These are phyloP conservation scores for Nesogale talazaci DNA, from an alignment of 2,113 vertebrate species.

Conservation along the genomic window DNA sequence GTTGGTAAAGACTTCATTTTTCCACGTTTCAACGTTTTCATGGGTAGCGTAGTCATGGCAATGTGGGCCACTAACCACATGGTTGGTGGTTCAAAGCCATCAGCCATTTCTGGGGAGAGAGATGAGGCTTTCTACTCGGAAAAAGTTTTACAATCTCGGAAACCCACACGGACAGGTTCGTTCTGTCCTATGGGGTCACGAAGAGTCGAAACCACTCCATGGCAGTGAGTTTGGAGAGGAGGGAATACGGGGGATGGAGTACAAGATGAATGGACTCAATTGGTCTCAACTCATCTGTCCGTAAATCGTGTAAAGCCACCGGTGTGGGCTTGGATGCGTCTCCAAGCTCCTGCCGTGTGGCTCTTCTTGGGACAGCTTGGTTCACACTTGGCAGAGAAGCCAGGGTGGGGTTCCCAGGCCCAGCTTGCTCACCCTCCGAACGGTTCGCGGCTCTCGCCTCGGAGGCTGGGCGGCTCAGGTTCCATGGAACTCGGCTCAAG, in stretches of 20 bases:
- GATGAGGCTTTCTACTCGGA: too few relatives aligned
- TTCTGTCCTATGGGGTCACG: too few relatives aligned
- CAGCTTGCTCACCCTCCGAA: constrained; percentile 52
- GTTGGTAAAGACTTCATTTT: constrained; percentile 37
- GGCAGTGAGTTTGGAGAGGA: background rate
- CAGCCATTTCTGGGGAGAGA: too few relatives aligned
- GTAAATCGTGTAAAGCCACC: background rate
- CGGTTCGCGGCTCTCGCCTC: constrained; percentile 52
- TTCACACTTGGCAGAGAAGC: background rate
- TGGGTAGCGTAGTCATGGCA: background rate
- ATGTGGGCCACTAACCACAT: too few relatives aligned
- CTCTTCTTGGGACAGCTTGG: constrained; percentile 28
- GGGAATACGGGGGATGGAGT: background rate
- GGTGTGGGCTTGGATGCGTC: background rate
- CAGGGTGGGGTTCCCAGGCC: constrained; percentile 62
- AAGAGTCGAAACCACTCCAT: too few relatives aligned
- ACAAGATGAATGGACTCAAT: background rate
- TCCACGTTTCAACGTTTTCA: constrained; percentile 45
- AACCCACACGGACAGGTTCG: too few relatives aligned
- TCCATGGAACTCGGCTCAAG: constrained; percentile 64
- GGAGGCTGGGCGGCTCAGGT: constrained; percentile 67
- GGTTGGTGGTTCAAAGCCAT: too few relatives aligned
- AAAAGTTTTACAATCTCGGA: too few relatives aligned
- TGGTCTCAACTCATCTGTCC: background rate
- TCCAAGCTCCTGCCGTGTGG: background rate